A percentile compares a stretch with the other conserved stretches of the same genome.
Evolutionary conservation across 2,888 invertebrate genomes (phyloP).

Genomic region (Quadriops clusia): DNA sequence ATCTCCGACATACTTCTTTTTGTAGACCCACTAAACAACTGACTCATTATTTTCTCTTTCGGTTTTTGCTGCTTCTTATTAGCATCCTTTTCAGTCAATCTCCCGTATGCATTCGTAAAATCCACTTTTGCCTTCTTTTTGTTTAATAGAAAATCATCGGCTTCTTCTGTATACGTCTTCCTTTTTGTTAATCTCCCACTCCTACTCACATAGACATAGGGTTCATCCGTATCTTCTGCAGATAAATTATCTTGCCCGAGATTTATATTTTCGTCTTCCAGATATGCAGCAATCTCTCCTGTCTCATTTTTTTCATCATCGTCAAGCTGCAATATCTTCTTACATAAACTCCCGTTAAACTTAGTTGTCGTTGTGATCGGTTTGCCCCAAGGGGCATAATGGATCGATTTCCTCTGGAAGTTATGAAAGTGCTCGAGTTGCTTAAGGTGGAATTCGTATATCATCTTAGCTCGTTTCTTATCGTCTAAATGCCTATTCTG

Average conservation of each 20-base stretch:
- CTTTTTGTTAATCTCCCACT: slow-evolving; percentile 15
- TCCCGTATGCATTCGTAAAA: too few species aligned
- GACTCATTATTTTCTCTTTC: too few species aligned
- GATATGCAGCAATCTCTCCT: too few species aligned
- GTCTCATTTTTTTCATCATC: slow-evolving; percentile 7
- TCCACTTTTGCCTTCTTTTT: too few species aligned
- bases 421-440: slow-evolving; percentile 11
- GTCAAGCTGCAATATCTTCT: slow-evolving; percentile 4
- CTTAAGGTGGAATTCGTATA: slow-evolving; percentile 11
- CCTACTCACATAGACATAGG: slow-evolving; percentile 10
- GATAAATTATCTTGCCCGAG: slow-evolving; percentile 1
- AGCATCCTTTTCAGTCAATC: too few species aligned
- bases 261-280: slow-evolving; percentile 9
- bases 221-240: background rate
- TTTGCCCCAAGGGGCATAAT: slow-evolving; percentile 13
- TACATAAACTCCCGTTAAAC: slow-evolving; percentile 13
- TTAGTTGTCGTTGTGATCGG: slow-evolving; percentile 10
- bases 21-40: too few species aligned
- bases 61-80: too few species aligned
- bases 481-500: slow-evolving; percentile 10
- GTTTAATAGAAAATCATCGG: too few species aligned
- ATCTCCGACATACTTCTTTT: too few species aligned
- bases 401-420: slow-evolving; percentile 11
- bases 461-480: slow-evolving; percentile 11
- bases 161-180: slow-evolving; percentile 14